Conservation (phyloP, 1,140 invertebrate genomes). For the Samia ricini region DNA sequence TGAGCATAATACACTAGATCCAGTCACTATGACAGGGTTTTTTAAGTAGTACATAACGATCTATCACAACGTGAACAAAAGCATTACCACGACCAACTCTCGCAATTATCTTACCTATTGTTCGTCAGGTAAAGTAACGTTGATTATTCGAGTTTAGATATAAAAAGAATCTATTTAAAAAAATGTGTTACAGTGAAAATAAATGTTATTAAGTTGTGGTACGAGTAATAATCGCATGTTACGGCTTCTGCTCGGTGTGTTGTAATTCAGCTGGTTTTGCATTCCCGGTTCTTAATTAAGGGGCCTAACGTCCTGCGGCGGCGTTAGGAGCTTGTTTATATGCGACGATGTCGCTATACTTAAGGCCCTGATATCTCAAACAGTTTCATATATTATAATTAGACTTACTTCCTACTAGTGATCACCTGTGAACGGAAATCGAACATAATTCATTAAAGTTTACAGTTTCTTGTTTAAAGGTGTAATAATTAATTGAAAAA, state of each 20-base stretch:
- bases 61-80: too few species aligned
- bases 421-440: not conserved
- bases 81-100: too few species aligned
- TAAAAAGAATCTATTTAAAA: not conserved
- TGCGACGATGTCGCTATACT: conserved; percentile 20
- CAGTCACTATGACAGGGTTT: too few species aligned
- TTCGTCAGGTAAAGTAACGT: too few species aligned
- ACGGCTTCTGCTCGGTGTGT: not conserved
- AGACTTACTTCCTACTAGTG: not conserved
- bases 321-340: conserved; percentile 29
- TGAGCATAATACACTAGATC: too few species aligned
- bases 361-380: conserved; percentile 7
- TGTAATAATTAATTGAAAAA: too few species aligned
- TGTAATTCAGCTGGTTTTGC: conserved; percentile 23
- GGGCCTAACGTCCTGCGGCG: conserved; percentile 19
- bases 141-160: not conserved
- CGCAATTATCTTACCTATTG: too few species aligned
- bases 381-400: not conserved
- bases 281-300: conserved; percentile 26
- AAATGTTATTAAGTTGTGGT: not conserved
- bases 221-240: conserved; percentile 17
- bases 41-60: too few species aligned
- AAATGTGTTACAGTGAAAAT: not conserved
- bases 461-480: too few species aligned
- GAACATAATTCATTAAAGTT: too few species aligned